phyloP scores from a whole-genome alignment of 2,113 vertebrate genomes.

The Pampusana beccarii region DNA sequence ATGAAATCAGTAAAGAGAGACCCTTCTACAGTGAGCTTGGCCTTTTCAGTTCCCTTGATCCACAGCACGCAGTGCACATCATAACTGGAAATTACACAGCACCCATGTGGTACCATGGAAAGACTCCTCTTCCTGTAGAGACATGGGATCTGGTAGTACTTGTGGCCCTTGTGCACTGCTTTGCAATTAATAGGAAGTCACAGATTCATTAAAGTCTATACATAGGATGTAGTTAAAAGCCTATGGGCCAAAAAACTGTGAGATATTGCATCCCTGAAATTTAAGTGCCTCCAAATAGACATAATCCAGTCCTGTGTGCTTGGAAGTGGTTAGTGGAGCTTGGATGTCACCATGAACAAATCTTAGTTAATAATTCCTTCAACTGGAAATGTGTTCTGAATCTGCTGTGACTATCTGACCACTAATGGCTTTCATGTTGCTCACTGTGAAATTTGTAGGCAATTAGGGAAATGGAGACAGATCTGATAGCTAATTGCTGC shows the following conservation, averaged over 20 bases:
- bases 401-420: neutral
- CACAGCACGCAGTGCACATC: neutral
- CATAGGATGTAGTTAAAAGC: neutral
- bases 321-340: neutral
- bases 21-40: neutral
- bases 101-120: fast-evolving
- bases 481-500: constrained; percentile 19
- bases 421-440: constrained; percentile 20
- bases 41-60: neutral
- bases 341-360: constrained; percentile 4
- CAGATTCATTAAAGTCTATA: neutral
- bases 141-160: neutral
- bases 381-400: constrained; percentile 18
- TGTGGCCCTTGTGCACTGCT: neutral
- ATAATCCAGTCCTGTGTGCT: neutral
- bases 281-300: neutral
- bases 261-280: neutral
- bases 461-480: neutral
- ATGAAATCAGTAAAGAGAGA: constrained; percentile 31
- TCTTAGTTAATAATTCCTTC: constrained; percentile 1
- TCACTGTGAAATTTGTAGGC: constrained; percentile 9
- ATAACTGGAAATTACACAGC: neutral
- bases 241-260: neutral
- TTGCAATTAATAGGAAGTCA: neutral
- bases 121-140: neutral